Evolutionary conservation across 2,113 vertebrate genomes (phyloP).

Genomic region (Barnardius zonarius): DNA sequence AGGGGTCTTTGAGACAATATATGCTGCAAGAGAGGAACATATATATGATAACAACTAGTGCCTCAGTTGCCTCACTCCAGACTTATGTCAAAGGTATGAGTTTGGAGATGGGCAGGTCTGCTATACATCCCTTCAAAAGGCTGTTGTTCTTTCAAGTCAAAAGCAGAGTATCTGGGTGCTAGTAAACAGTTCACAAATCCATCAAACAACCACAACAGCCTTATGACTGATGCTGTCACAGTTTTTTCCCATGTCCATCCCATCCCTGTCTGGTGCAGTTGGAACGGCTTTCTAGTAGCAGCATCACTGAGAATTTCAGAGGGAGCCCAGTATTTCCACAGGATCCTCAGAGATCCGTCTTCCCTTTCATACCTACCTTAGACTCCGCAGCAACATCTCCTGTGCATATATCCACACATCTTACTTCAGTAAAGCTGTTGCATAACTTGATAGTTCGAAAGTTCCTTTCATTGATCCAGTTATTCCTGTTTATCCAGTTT

Average conservation of each 20-base stretch:
- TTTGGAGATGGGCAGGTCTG: neutral
- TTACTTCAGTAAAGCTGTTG: neutral
- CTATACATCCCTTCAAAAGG: neutral
- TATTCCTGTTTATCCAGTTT: neutral
- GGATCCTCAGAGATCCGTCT: neutral
- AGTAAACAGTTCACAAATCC: neutral
- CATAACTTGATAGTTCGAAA: neutral
- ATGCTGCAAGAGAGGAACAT: neutral
- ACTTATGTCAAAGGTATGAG: neutral
- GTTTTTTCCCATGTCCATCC: neutral
- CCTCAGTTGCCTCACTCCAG: neutral
- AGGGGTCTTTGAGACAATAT: neutral
- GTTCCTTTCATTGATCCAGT: neutral
- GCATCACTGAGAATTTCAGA: neutral
- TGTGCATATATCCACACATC: neutral
- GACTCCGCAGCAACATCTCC: neutral
- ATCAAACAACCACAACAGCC: neutral
- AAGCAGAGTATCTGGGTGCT: neutral
- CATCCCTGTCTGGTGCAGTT: neutral
- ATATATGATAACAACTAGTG: neutral
- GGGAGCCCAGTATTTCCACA: neutral
- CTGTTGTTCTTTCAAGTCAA: neutral
- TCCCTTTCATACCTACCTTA: neutral
- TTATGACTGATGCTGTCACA: neutral
- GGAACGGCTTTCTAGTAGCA: neutral